Base-by-base conservation (phyloP, 35 echinoderm and acorn worm species). In the Acanthaster planci region DNA sequence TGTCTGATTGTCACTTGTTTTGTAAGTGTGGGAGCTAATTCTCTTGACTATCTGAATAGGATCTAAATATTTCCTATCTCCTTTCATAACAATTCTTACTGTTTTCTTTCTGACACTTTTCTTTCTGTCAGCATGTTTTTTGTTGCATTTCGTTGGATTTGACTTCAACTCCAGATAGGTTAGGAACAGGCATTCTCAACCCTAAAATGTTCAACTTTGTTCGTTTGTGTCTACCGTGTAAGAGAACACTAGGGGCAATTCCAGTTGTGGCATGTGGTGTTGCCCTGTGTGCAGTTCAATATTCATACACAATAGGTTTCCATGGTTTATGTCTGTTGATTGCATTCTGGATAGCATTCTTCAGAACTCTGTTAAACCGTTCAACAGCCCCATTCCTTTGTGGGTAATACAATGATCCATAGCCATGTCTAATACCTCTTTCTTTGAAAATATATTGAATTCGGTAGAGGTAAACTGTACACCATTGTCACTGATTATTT, bases 351-450 rank as follows among this genome's bases (percentile, higher is more conserved):
- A 88, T 47, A 29, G 52, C 86, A 38, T 72, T 30, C 80, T 80
- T 55, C 38, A 60, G 80, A 15, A 88, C 51, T 31, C 53, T 37
- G 40, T 81, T 88, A 81, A 88, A 88, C 40, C 55, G 56, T 60
- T 88, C 55, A 34, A 88, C 44, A 7, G 51, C 86, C 38, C 86
- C 77, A 88, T 80, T 88, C 9, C 50, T 40, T 60, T 88, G 77
- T 56, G 86, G 86, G 37, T 88, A 55, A 55, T 88, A 81, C 31
- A 88, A 22, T 18, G 78, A 31, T 39, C 52, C 8, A 21, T 34
- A 37, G 30, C 27, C 12, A 10, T 84, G 88, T 23, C n/a, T 76
- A 9, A 90, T 84, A 31, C 83, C 77, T 55, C 37, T 72, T 32
- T 82, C 53, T 17, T 82, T 35, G 68, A 1, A 81, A 72, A 83